phyloP scores from a whole-genome alignment of 2,797 vertebrate species.

The Melanotaenia pygmaea region DNA sequence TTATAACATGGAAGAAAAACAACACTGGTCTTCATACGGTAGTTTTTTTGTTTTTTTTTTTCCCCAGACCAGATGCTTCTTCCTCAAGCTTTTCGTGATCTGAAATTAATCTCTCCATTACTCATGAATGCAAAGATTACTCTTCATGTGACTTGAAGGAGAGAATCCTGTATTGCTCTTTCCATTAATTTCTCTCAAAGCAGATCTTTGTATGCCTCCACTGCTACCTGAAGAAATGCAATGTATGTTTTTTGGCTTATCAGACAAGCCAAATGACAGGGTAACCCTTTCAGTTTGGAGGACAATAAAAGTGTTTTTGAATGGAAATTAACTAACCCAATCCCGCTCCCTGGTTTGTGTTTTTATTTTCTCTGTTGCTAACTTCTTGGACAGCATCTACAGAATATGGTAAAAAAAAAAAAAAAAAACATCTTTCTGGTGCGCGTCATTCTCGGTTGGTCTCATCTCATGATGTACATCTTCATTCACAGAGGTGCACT shows the following conservation, averaged over 20 bases:
- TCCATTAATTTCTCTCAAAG: conserved; percentile 66
- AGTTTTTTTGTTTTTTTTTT: conserved; percentile 15
- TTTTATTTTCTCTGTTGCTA: conserved; percentile 35
- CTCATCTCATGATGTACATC: conserved; percentile 28
- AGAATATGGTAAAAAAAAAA: conserved; percentile 45
- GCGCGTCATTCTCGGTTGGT: conserved; percentile 30
- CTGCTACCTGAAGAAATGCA: conserved; percentile 79
- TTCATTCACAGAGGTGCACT: background rate
- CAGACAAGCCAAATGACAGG: conserved; percentile 72
- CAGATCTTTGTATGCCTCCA: conserved; percentile 74
- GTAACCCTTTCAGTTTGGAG: conserved; percentile 77
- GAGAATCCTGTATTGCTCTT: conserved; percentile 70
- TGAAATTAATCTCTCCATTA: conserved; percentile 73
- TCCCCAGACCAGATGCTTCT: conserved; percentile 60
- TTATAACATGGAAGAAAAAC: conserved; percentile 58
- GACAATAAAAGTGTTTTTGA: conserved; percentile 82
- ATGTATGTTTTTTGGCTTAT: conserved; percentile 78
- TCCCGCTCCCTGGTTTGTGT: conserved; percentile 61
- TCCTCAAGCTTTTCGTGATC: conserved; percentile 66
- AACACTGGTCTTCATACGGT: conserved; percentile 52
- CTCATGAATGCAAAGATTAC: conserved; percentile 76
- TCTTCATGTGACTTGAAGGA: conserved; percentile 74
- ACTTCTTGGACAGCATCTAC: conserved; percentile 55
- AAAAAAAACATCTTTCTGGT: conserved; percentile 53
- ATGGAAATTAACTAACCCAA: conserved; percentile 79